Percentiles rank a stretch among this genome's conserved stretches.
These are phyloP conservation scores for Nothoprocta perdicaria DNA, from an alignment of 2,113 vertebrate species.

Conservation along the genomic window DNA sequence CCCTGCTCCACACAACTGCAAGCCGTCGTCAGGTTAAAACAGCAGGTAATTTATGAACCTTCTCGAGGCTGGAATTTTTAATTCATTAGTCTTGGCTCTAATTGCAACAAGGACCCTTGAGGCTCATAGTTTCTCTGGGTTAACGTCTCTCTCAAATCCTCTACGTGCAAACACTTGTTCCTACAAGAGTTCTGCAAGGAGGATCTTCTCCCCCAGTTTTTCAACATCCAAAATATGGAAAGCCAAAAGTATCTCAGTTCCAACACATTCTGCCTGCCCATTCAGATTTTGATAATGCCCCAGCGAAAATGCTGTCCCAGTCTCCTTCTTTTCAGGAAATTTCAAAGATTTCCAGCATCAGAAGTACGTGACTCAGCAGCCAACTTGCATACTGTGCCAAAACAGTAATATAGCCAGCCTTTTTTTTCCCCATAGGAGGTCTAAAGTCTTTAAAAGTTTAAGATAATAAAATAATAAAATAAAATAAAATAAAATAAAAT, in stretches of 20 bases:
- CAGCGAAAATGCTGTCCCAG: background rate
- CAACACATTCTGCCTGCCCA: background rate
- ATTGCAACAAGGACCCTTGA: conserved; percentile 24
- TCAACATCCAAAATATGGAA: background rate
- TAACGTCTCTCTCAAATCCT: conserved; percentile 13
- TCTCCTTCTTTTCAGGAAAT: background rate
- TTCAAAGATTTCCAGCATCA: background rate
- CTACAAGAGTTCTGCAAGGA: background rate
- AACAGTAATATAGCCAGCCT: background rate
- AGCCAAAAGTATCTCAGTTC: background rate
- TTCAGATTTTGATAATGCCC: accelerated
- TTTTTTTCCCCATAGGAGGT: background rate
- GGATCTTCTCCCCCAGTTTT: background rate
- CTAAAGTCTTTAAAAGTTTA: background rate
- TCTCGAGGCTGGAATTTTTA: conserved; percentile 17
- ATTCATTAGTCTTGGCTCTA: conserved; percentile 39
- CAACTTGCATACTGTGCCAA: background rate
- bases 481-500: background rate
- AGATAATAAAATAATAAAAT: background rate
- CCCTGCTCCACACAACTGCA: conserved; percentile 9
- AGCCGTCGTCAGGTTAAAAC: conserved; percentile 37
- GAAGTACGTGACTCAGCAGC: background rate
- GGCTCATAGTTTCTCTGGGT: conserved; percentile 33
- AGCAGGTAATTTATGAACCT: conserved; percentile 24
- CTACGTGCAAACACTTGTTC: conserved; percentile 37